Percentiles rank a stretch among this genome's conserved stretches.
Evolutionary conservation across 2,888 invertebrate species (phyloP).

Genomic region (Polietes domitor): DNA sequence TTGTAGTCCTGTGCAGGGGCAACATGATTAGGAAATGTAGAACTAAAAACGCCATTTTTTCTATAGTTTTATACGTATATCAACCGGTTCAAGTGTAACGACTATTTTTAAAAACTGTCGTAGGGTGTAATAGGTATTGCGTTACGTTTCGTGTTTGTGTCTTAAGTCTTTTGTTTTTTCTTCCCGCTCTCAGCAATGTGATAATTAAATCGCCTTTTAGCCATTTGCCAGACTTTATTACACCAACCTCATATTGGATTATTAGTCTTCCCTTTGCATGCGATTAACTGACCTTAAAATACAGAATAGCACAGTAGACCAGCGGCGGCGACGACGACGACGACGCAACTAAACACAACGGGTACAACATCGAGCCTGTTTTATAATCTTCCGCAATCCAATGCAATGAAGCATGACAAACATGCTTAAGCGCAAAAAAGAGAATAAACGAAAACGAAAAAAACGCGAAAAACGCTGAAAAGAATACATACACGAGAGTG

Average conservation of each 20-base stretch:
- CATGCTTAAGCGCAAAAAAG: constrained; percentile 28
- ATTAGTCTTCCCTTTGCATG: constrained; percentile 3
- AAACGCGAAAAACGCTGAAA: background rate
- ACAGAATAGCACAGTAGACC: background rate
- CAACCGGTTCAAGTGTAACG: too few species aligned
- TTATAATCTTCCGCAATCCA: constrained; percentile 65
- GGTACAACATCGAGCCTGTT: constrained; percentile 18
- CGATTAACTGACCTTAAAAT: constrained; percentile 18
- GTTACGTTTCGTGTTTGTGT: background rate
- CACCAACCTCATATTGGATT: background rate
- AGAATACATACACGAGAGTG: background rate
- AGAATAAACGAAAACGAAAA: background rate
- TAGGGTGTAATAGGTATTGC: background rate
- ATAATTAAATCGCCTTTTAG: background rate
- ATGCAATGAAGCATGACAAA: constrained; percentile 64
- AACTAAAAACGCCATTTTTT: too few species aligned
- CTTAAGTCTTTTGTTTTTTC: background rate
- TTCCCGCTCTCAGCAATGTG: background rate
- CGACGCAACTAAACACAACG: background rate
- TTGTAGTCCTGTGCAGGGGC: too few species aligned
- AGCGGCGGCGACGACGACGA: background rate
- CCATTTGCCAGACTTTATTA: background rate
- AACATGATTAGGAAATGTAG: too few species aligned
- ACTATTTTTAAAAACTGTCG: too few species aligned
- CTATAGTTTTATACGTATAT: too few species aligned